phyloP scores from a whole-genome alignment of 2,113 vertebrate species.

The Phalacrocorax carbo region DNA sequence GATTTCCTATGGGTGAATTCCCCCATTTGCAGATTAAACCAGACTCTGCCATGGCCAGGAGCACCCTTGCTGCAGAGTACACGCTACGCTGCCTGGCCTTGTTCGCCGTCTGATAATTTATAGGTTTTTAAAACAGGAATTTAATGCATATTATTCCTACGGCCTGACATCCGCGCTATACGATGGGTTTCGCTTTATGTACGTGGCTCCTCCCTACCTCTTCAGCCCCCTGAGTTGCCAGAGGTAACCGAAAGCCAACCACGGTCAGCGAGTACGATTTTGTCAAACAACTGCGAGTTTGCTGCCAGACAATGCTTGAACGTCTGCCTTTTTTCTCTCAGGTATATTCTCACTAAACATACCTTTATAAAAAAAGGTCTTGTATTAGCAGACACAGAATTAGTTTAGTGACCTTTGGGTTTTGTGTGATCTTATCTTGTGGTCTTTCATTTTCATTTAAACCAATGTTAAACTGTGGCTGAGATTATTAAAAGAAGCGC shows the following conservation, averaged over 20 bases:
- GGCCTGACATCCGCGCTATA: not conserved
- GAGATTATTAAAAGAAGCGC: not conserved
- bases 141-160: not conserved
- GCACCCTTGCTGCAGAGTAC: not conserved
- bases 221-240: not conserved
- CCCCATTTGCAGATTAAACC: not conserved
- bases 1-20: not conserved
- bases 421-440: not conserved
- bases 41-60: not conserved
- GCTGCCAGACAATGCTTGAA: not conserved
- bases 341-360: not conserved
- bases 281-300: not conserved
- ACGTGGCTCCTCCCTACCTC: not conserved
- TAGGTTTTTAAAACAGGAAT: not conserved
- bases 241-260: not conserved
- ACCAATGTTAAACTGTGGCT: not conserved
- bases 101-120: not conserved
- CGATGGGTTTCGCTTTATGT: not conserved
- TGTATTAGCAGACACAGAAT: not conserved
- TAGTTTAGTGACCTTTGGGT: not conserved
- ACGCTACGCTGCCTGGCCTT: fast-evolving
- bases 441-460: not conserved
- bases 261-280: fast-evolving
- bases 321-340: not conserved
- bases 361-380: not conserved